Conservation (phyloP, 1,140 invertebrate species). For the Nasonia giraulti region DNA sequence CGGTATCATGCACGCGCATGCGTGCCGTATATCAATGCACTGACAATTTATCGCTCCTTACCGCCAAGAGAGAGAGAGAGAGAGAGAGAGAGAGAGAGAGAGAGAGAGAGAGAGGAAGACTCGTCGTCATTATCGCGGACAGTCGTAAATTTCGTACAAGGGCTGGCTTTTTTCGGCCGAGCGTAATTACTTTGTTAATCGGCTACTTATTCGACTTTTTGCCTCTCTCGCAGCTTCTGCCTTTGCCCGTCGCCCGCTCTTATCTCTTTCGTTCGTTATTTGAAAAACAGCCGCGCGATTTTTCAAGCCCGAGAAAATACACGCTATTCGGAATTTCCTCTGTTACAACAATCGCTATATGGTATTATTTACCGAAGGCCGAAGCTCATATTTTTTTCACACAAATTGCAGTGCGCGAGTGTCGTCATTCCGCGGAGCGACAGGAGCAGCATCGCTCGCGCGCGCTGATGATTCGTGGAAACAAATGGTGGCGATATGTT, state of each 20-base stretch:
- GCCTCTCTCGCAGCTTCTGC: background rate
- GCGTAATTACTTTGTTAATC: slow-evolving; percentile 50
- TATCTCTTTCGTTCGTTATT: background rate
- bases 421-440: slow-evolving; percentile 18
- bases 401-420: slow-evolving; percentile 4
- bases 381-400: background rate
- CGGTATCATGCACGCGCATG: slow-evolving; percentile 45
- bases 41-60: slow-evolving; percentile 51
- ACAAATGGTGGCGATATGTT: slow-evolving; percentile 47
- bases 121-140: slow-evolving; percentile 46
- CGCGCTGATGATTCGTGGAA: slow-evolving; percentile 46
- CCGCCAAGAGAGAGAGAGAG: background rate
- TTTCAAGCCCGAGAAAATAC: too few species aligned
- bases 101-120: slow-evolving; percentile 5
- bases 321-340: too few species aligned
- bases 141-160: slow-evolving; percentile 43
- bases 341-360: too few species aligned
- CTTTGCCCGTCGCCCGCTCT: background rate
- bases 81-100: slow-evolving; percentile 25
- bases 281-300: too few species aligned
- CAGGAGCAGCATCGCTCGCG: background rate
- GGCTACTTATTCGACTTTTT: slow-evolving; percentile 34
- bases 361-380: background rate
- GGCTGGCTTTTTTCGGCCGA: slow-evolving; percentile 25
- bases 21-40: slow-evolving; percentile 49